Percentiles rank a stretch among this genome's conserved stretches.
These are phyloP conservation scores for Tetragonula carbonaria DNA, from an alignment of 2,888 invertebrate species.

Conservation along the genomic window DNA sequence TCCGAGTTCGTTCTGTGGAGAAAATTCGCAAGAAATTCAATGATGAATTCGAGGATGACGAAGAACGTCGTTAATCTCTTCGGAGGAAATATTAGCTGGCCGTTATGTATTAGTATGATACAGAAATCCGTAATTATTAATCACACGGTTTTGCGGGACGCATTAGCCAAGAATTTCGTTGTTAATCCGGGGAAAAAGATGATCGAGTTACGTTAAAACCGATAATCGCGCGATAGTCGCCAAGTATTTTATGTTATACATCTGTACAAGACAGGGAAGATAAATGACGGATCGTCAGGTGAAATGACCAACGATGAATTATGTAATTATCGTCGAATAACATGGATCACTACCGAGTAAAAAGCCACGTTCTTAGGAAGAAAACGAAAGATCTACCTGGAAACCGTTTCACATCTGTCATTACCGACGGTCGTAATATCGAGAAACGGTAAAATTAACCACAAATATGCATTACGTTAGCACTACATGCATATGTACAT, in stretches of 20 bases:
- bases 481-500: too few species aligned
- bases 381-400: background rate
- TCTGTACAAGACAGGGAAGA: background rate
- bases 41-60: background rate
- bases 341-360: background rate
- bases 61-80: background rate
- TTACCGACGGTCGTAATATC: background rate
- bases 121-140: slow-evolving; percentile 22
- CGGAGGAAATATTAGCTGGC: slow-evolving; percentile 1
- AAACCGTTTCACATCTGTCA: background rate
- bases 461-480: background rate
- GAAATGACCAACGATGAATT: slow-evolving; percentile 24
- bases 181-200: background rate
- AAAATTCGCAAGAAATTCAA: background rate
- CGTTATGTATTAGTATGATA: slow-evolving; percentile 6
- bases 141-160: background rate
- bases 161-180: slow-evolving; percentile 19
- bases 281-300: slow-evolving; percentile 5
- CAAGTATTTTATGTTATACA: background rate
- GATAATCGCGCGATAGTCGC: background rate
- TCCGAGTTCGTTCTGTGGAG: background rate
- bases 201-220: slow-evolving; percentile 1
- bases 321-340: slow-evolving; percentile 23
- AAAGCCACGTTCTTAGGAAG: background rate
- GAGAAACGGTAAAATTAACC: slow-evolving; percentile 20